These are phyloP conservation scores for Diorhabda elongata DNA, from an alignment of 1,140 invertebrate genomes.

Conservation along the genomic window DNA sequence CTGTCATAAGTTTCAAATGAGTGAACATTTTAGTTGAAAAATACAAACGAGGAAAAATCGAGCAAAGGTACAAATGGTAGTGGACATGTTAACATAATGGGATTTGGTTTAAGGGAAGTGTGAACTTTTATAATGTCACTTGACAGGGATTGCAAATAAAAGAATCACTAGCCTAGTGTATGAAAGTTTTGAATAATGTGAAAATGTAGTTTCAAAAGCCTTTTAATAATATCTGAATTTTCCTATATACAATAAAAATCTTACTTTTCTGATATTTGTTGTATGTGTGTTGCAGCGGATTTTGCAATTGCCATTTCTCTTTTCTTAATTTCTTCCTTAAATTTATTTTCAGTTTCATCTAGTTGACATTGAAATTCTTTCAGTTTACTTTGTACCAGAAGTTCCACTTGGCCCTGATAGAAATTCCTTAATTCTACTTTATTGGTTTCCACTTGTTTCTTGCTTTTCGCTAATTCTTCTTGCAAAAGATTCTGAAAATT, in stretches of 20 bases:
- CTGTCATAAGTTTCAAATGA: too few species aligned
- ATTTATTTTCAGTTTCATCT: slow-evolving; percentile 60
- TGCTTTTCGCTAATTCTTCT: slow-evolving; percentile 53
- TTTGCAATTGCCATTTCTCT: slow-evolving; percentile 64
- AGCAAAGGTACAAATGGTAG: too few species aligned
- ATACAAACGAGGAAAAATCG: too few species aligned
- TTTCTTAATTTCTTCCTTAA: slow-evolving; percentile 61
- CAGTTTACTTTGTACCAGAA: slow-evolving; percentile 68
- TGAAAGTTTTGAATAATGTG: too few species aligned
- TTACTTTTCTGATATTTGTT: slow-evolving; percentile 69
- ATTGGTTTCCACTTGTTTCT: slow-evolving; percentile 59
- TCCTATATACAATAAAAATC: slow-evolving; percentile 27
- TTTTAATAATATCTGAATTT: too few species aligned
- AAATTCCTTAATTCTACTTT: slow-evolving; percentile 65
- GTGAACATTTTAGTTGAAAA: too few species aligned
- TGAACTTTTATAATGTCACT: too few species aligned
- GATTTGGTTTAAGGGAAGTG: too few species aligned
- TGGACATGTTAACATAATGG: too few species aligned
- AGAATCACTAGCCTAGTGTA: too few species aligned
- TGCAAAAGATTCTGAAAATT: slow-evolving; percentile 40
- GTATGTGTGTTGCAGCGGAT: slow-evolving; percentile 64
- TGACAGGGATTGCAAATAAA: too few species aligned
- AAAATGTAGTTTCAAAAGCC: too few species aligned
- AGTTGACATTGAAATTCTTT: slow-evolving; percentile 73
- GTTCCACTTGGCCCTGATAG: slow-evolving; percentile 76